A percentile compares a stretch with the other conserved stretches of the same genome.
Conservation (phyloP, 2,797 vertebrate species). For the Megalops cyprinoides region DNA sequence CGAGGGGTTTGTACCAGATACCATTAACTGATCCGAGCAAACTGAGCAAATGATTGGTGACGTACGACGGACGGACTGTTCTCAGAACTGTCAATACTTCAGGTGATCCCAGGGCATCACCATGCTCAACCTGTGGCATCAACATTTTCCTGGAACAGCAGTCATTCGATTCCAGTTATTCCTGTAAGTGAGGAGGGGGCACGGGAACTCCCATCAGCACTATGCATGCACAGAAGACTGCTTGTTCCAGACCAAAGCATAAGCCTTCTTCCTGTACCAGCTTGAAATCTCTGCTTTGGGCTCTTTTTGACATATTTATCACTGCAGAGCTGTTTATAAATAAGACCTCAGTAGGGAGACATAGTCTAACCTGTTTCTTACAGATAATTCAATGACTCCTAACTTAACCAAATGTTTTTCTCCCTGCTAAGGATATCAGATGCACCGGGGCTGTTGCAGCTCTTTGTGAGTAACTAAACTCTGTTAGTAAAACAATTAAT, state of each 20-base stretch:
- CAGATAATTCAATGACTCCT: too few species aligned
- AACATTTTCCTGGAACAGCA: conserved; percentile 11
- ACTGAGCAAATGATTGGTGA: background rate
- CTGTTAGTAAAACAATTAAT: too few species aligned
- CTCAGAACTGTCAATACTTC: background rate
- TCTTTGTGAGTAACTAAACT: too few species aligned
- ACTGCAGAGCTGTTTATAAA: too few species aligned
- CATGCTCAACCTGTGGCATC: background rate
- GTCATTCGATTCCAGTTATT: conserved; percentile 33
- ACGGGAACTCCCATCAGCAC: background rate
- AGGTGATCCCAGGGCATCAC: background rate
- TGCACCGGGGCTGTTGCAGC: too few species aligned
- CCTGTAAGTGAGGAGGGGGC: conserved; percentile 10
- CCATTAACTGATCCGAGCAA: background rate
- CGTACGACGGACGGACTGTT: background rate
- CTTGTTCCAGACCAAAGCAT: background rate
- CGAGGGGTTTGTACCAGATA: background rate
- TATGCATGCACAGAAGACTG: background rate
- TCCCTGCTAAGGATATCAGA: too few species aligned
- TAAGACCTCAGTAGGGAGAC: too few species aligned
- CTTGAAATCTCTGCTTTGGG: too few species aligned
- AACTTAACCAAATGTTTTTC: too few species aligned
- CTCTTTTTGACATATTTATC: too few species aligned
- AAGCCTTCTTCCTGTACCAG: too few species aligned
- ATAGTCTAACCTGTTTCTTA: too few species aligned